These are phyloP conservation scores for Panurus biarmicus DNA, from an alignment of 2,113 vertebrate species.

Conservation along the genomic window DNA sequence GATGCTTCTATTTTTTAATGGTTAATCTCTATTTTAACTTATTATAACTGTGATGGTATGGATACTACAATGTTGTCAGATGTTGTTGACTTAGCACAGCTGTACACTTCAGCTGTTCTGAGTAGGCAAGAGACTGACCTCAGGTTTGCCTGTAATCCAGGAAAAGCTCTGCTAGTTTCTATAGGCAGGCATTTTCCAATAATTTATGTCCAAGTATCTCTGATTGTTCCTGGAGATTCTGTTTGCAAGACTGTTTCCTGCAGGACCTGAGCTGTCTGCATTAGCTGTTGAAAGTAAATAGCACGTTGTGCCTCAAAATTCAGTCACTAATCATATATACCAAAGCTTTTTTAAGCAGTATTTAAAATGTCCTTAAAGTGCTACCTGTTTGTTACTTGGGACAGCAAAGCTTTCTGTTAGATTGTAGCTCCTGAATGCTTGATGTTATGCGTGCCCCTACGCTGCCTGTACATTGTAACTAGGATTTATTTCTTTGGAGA, in stretches of 20 bases:
- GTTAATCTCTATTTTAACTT: background rate
- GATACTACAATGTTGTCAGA: background rate
- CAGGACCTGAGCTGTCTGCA: background rate
- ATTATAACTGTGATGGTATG: background rate
- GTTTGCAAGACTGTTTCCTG: background rate
- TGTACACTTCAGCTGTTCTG: background rate
- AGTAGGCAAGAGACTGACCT: background rate
- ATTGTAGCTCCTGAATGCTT: background rate
- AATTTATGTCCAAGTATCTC: background rate
- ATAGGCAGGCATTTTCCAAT: background rate
- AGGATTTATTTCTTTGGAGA: background rate
- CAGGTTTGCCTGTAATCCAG: background rate
- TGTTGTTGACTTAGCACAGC: background rate
- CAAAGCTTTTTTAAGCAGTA: background rate
- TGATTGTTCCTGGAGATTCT: background rate
- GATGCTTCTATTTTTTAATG: background rate
- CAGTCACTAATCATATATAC: background rate
- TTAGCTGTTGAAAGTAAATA: background rate
- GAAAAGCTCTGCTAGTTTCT: background rate
- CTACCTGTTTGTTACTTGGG: background rate
- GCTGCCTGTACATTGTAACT: background rate
- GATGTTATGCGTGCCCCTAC: fast-evolving
- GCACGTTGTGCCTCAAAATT: background rate
- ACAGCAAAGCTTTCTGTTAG: background rate
- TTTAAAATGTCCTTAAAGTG: background rate